These are phyloP conservation scores for Epinotia bilunana DNA, from an alignment of 2,888 invertebrate genomes.

Conservation along the genomic window DNA sequence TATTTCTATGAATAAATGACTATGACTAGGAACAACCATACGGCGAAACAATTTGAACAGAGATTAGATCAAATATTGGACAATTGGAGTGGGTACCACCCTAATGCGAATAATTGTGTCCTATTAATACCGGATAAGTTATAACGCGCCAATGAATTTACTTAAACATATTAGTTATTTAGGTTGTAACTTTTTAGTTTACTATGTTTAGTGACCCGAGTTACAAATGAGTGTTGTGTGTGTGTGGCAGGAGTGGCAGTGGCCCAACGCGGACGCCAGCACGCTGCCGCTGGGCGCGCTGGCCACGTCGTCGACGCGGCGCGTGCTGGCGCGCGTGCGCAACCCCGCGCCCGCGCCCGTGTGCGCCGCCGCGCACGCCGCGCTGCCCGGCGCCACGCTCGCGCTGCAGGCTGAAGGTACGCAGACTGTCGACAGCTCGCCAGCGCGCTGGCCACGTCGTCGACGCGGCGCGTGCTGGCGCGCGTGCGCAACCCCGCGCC, in stretches of 20 bases:
- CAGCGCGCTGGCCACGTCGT: not conserved
- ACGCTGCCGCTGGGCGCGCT: constrained; percentile 86
- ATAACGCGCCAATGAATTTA: too few species aligned
- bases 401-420: constrained; percentile 47
- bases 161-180: too few species aligned
- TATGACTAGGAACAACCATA: too few species aligned
- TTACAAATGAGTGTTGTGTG: not conserved
- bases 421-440: constrained; percentile 40
- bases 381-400: constrained; percentile 55
- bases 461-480: not conserved
- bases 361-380: constrained; percentile 56
- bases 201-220: too few species aligned
- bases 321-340: constrained; percentile 82
- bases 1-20: too few species aligned
- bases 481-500: too few species aligned
- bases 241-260: constrained; percentile 67
- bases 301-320: constrained; percentile 86
- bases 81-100: too few species aligned
- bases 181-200: too few species aligned
- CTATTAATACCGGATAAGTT: too few species aligned
- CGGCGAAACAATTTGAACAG: too few species aligned
- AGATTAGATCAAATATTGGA: too few species aligned
- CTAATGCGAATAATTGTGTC: too few species aligned
- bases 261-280: constrained; percentile 60
- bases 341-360: constrained; percentile 64